Evolutionary conservation across 2,113 vertebrate genomes (phyloP), one percentile per base, ranked within the genome.

Genomic region (Oryzias celebensis): DNA sequence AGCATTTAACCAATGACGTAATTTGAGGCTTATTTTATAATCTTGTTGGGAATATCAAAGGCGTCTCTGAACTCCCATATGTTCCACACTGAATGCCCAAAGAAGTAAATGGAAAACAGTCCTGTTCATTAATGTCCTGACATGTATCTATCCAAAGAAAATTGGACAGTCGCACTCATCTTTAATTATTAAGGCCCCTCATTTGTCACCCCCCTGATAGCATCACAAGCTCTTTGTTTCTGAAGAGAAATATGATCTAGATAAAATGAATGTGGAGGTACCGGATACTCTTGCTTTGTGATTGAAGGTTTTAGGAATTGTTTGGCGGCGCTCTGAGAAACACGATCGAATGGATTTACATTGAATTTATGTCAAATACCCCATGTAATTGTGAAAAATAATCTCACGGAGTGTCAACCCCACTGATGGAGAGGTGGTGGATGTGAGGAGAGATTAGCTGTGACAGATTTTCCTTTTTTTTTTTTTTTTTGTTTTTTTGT

Each of bases 161-260:
- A 91, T 83, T 92, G 84, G 76, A 83, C 48, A 62, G 75, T 75
- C 73, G 62, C 69, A 43, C 66, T 75, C 71, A 44, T 80, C 82
- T 81, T 92, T 75, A 91, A 93, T 91, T 87, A 92, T 93, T 92
- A 86, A 93, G 68, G 70, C 44, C 62, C 3, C 77, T 90, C 68
- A 89, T 92, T 93, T 91, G 92, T 91, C 74, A 18, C 41, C 57
- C 44, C 15, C 52, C 81, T 71, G 73, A 75, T 89, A 89, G 85
- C 84, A 90, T 90, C 90, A 90, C 70, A 64, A 62, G 72, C 69
- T 85, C 82, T 91, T 92, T 92, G 90, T 91, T 48, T 64, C 48
- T 49, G 68, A 56, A 41, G 56, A 84, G 90, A 87, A 83, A 93
- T 84, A 67, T 78, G 89, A 93, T 90, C 90, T 83, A 78, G 73